Base-by-base conservation (phyloP, 2,888 invertebrate species). In the Pelosia muscerda region DNA sequence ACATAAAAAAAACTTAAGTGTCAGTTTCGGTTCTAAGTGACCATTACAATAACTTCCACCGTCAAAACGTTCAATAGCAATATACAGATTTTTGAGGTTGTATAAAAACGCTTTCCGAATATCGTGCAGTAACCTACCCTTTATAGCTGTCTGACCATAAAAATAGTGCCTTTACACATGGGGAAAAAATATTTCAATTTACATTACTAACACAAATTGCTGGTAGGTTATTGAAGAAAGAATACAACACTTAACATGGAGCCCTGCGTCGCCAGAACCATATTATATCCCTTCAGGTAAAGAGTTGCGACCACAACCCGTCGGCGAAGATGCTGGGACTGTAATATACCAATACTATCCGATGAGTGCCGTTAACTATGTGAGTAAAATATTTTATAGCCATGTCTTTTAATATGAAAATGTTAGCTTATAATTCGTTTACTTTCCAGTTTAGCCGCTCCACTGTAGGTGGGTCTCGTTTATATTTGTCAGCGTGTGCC, bases 351-450 rank as follows among this genome's bases (percentile, higher is more conserved):
- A 97, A 84, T 98, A 98, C 87, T 97, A 97, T 86, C 98, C 98
- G 13, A 97, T 97, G 92, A 97, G 97, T 88, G 97, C 97, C 66
- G 98, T 98, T 28, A 98, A 98, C 92, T 98, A 98, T 91, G 98
- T 98, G 92, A 96, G 97, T 66, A 62, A 13, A 13, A 28, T 54
- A 8, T 22, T n/a, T 38, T 22, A 34, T n/a, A 26, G 23, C 5
- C 5, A 25, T 63, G 11, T 23, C 13, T 9, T 23, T n/a, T 23
- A 28, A 10, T 26, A 28, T 23, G 26, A 49, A 34, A 63, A 63
- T 31, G 22, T 23, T 54, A 63, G 10, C 34, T 31, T 31, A 63
- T 22, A 34, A 15, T 15, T 54, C 1, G 11, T 56, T 57, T 55
- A 23, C 57, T 34, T 79, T 95, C 84, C 95, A 98, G 98, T 98